Evolutionary conservation across 2,797 vertebrate genomes (phyloP), one percentile per base, ranked within the genome.

Genomic region (Lateolabrax maculatus): DNA sequence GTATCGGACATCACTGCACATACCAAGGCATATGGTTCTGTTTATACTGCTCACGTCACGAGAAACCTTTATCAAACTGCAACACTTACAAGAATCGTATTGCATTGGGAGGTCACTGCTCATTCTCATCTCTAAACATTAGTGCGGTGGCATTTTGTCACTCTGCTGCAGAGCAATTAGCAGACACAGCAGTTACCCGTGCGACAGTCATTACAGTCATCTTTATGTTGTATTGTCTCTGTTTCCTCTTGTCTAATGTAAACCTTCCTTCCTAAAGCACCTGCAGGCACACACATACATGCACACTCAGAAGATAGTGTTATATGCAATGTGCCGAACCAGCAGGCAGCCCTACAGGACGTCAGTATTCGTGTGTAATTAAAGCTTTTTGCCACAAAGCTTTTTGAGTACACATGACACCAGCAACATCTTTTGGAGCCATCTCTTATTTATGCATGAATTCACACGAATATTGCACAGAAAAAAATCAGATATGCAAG

Each of bases 341-440:
- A 91, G 90, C 90, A 89, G 81, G 71, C 77, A 74, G 79, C 56
- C 67, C 57, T 80, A 68, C 84, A 82, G 81, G 60, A 89, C 57
- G 64, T 90, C 88, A 91, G 87, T 87, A 86, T 90, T 62, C 5
- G 5, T 29, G 58, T 86, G 89, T 90, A 92, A 92, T 91, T 84
- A 89, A 89, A 85, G 81, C 86, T 88, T 92, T 91, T 60, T 84
- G 76, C 66, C 71, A 31, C 68, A 80, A 80, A 63, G 78, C 76
- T 72, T 64, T 65, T 13, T 46, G 41, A n/a, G 41, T 64, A 61
- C 58, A 62, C 41, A 53, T 57, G 65, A 75, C 75, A 72, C 39
- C 65, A 46, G 52, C 44, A 64, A 31, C 29, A 51, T 23, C 56
- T 55, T 23, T 31, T 67, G 58, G 29, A 61, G 36, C n/a, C 31